Evolutionary conservation across 2,888 invertebrate genomes (phyloP), one percentile per base, ranked within the genome.

Genomic region (Colletes collaris): DNA sequence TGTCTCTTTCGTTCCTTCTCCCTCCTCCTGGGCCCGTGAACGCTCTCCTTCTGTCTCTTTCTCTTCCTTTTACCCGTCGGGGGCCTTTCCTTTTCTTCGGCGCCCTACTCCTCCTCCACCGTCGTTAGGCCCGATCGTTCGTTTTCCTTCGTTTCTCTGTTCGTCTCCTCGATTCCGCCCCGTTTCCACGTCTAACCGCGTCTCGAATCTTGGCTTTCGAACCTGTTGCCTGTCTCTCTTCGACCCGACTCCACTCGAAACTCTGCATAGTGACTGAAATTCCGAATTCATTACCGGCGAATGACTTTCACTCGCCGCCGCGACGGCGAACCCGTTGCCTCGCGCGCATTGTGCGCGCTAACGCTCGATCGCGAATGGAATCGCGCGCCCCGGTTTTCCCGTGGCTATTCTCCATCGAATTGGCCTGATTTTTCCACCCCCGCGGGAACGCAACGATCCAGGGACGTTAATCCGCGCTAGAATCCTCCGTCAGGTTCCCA

Each of bases 281-380:
- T 87, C 86, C 86, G 84, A 88, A 89, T 89, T 88, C 88, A 85
- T 86, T 88, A 81, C 82, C 78, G 76, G 68, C 84, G 86, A 84
- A 87, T 87, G 81, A 89, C 89, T 89, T 89, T 89, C 88, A 89
- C 89, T 89, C 83, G 82, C 66, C 67, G 71, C 62, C 56, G 56
- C 52, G 35, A 35, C 55, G 70, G 50, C 46, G 56, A 27, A 52
- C 11, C 35, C 59, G 49, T 52, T 49, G 59, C 53, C 44, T 69
- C 64, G 67, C 64, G 53, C 77, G 56, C 52, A 75, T 68, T 55
- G 63, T 63, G 53, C 55, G 53, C n/a, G 19, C 50, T 0, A 8
- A 13, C 13, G 59, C 13, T 44, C 68, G 59, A 68, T 58, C 68
- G 58, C 63, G 63, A 27, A 19, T 53, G 53, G 62, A 70, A 65